Conservation (phyloP, 2,797 vertebrate species). For the Cebuella pygmaea region DNA sequence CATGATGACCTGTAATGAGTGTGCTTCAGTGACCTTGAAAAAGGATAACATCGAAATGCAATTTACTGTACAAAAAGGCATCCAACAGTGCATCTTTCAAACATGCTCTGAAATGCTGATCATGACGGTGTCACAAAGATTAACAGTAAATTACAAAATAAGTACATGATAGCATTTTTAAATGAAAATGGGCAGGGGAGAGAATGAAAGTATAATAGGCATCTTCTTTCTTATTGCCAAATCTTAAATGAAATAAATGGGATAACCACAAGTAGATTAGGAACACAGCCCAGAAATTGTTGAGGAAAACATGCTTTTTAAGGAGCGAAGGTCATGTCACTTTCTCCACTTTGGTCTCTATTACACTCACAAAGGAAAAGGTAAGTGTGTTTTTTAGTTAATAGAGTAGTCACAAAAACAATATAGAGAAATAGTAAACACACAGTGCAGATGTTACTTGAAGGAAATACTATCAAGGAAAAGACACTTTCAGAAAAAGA, state of each 20-base stretch:
- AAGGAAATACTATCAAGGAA: constrained; percentile 26
- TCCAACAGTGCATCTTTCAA: not conserved
- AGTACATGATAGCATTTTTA: not conserved
- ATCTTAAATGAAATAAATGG: constrained; percentile 41
- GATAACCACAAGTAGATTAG: constrained; percentile 14
- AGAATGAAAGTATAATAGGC: not conserved
- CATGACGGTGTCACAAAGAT: not conserved
- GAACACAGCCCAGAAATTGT: not conserved
- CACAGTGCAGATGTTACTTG: constrained; percentile 13
- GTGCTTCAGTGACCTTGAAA: not conserved
- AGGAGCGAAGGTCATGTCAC: not conserved
- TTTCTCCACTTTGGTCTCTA: not conserved
- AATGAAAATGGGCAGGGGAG: not conserved
- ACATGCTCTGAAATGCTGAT: constrained; percentile 40
- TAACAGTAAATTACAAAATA: constrained; percentile 39
- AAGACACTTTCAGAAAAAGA: constrained; percentile 15
- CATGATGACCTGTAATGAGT: not conserved
- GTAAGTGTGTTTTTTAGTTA: constrained; percentile 27
- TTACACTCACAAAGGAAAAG: not conserved
- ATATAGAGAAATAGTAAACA: constrained; percentile 48
- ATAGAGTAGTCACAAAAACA: constrained; percentile 38
- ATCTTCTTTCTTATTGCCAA: not conserved
- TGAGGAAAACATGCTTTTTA: not conserved
- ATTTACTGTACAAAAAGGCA: not conserved
- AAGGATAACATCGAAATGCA: not conserved